Base-by-base conservation (phyloP, 2,797 vertebrate species). In the Macropodus opercularis region DNA sequence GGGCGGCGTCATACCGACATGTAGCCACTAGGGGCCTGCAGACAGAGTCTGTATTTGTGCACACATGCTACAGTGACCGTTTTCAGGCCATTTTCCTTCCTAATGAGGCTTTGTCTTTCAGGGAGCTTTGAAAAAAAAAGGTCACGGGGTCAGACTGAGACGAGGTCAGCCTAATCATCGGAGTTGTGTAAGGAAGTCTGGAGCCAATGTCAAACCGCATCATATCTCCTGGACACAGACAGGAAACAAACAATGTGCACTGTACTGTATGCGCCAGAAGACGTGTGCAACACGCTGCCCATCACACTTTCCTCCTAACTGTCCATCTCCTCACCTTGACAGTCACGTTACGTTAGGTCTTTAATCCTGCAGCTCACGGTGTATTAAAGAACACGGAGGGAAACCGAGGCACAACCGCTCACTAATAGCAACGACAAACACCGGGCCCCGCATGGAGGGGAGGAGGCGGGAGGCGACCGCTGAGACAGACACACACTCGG, bases 351-450 rank as follows among this genome's bases (percentile, higher is more conserved):
- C 81, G 85, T 84, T 89, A 86, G 89, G 88, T 89, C 84, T 80
- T 85, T 90, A 90, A 92, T 91, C 87, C 87, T 72, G 65, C 35
- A 66, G 77, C 81, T 86, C 80, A 58, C 53, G 72, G 77, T 63
- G 71, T 77, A 80, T 82, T 86, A 70, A 85, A 90, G n/a, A 85
- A 82, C 80, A 84, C 67, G 56, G 70, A 64, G 77, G 59, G 52
- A 81, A 78, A 79, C 55, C 46, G 63, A 26, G 49, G 69, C 72
- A 61, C 89, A 90, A 91, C 91, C 83, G 54, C 85, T 81, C 65
- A 79, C 86, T 88, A 89, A 88, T 85, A 72, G 83, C 82, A 79
- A 84, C 52, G 70, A 88, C 86, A 91, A 91, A 91, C 87, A 88
- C 85, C 80, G 82, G 79, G 85, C 67, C 60, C 70, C 83, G 36